A percentile compares a stretch with the other conserved stretches of the same genome.
Conservation (phyloP, 1,140 invertebrate genomes). For the Tetramorium simillimum region DNA sequence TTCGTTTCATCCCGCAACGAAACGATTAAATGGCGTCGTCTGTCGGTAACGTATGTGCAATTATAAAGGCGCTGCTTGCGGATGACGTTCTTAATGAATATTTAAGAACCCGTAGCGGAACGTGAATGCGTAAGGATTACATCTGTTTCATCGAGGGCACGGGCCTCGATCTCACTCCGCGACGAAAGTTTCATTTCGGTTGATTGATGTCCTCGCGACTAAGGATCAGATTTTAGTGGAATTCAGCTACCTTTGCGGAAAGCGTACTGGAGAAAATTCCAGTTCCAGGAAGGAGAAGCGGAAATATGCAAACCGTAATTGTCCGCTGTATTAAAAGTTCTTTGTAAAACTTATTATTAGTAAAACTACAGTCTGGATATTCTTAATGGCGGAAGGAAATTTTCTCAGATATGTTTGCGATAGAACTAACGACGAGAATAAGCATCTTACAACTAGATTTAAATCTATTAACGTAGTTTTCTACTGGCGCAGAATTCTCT, state of each 20-base stretch:
- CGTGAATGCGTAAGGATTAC: conserved; percentile 31
- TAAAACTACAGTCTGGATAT: not conserved
- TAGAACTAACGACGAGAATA: too few species aligned
- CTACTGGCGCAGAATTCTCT: too few species aligned
- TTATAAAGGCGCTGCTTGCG: conserved; percentile 47
- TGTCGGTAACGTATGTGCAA: conserved; percentile 55
- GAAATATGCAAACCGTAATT: not conserved
- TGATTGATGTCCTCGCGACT: not conserved
- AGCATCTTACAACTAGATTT: too few species aligned
- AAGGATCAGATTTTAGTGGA: not conserved
- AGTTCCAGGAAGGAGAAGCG: not conserved
- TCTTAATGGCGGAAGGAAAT: not conserved
- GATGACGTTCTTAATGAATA: conserved; percentile 48
- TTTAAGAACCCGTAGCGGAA: not conserved
- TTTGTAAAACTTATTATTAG: not conserved
- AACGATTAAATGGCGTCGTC: conserved; percentile 54
- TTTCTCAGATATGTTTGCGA: not conserved
- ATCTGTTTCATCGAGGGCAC: not conserved
- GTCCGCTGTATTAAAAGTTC: not conserved
- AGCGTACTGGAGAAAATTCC: not conserved
- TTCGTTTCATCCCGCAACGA: conserved; percentile 40
- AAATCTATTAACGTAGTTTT: too few species aligned
- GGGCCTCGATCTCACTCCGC: not conserved
- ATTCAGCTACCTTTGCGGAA: not conserved
- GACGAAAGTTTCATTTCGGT: not conserved